Percentiles rank a stretch among this genome's conserved stretches.
These are phyloP conservation scores for Felis chaus DNA, from an alignment of 2,113 vertebrate genomes.

Conservation along the genomic window DNA sequence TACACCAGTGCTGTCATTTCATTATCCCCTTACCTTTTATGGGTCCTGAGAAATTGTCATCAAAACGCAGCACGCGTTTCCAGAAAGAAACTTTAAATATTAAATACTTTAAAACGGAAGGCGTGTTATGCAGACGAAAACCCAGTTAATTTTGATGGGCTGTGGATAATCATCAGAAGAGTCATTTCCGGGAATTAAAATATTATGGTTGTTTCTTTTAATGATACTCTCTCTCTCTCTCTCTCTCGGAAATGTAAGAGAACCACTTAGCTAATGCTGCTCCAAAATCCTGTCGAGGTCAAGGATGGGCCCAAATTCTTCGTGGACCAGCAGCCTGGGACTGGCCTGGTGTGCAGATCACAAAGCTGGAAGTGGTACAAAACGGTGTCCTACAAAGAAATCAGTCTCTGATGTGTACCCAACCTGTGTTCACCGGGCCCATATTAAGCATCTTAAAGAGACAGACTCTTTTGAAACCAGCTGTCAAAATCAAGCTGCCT, in stretches of 20 bases:
- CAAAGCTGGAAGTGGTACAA: background rate
- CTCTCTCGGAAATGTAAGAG: background rate
- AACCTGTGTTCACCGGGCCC: fast-evolving
- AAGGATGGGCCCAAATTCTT: background rate
- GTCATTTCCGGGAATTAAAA: background rate
- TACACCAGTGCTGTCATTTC: background rate
- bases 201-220: background rate
- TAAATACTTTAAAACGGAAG: background rate
- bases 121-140: background rate
- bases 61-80: background rate
- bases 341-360: fast-evolving
- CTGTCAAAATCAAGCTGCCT: background rate
- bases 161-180: background rate
- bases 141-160: background rate
- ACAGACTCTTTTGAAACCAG: background rate
- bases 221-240: background rate
- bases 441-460: background rate
- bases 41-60: background rate
- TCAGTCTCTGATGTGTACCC: background rate
- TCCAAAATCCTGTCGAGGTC: background rate
- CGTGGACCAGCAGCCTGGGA: background rate
- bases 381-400: background rate
- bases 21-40: background rate
- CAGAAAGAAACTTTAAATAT: conserved; percentile 24
- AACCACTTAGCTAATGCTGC: background rate